phyloP scores from a whole-genome alignment of 2,113 vertebrate species.

The Tautogolabrus adspersus region DNA sequence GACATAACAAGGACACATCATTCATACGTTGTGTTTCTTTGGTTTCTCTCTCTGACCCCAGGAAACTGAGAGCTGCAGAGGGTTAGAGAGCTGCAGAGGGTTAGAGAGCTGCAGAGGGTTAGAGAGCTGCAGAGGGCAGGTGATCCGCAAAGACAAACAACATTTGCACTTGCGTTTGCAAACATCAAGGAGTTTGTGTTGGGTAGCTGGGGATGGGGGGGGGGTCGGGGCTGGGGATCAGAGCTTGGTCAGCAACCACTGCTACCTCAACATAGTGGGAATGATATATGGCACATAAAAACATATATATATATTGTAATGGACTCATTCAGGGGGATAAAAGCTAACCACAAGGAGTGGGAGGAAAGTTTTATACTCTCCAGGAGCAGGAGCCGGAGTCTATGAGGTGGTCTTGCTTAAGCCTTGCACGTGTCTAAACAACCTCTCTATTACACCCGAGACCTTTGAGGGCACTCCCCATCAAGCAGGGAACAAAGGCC shows the following conservation, averaged over 20 bases:
- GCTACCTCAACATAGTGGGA: constrained; percentile 34
- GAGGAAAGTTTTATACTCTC: constrained; percentile 31
- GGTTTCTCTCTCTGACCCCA: constrained; percentile 10
- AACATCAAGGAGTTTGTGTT: constrained; percentile 45
- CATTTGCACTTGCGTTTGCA: constrained; percentile 53
- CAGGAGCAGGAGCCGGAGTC: constrained; percentile 51
- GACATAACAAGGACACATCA: constrained; percentile 15
- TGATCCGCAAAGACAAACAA: constrained; percentile 58
- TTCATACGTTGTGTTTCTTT: constrained; percentile 3
- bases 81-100: too few species aligned
- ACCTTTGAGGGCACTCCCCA: constrained; percentile 90
- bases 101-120: constrained; percentile 14
- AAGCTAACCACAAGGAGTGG: constrained; percentile 30
- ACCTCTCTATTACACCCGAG: constrained; percentile 90
- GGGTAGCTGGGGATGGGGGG: not conserved
- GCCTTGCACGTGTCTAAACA: constrained; percentile 91
- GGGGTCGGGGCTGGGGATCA: not conserved
- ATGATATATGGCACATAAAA: constrained; percentile 39
- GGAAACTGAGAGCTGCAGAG: constrained; percentile 15
- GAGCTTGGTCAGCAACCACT: constrained; percentile 65
- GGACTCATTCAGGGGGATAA: constrained; percentile 33
- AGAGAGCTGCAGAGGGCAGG: constrained; percentile 33
- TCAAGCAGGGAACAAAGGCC: constrained; percentile 90
- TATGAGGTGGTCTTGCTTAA: constrained; percentile 76
- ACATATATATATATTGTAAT: constrained; percentile 40